Conservation (phyloP, 2,113 vertebrate species). For the Protobothrops mucrosquamatus region DNA sequence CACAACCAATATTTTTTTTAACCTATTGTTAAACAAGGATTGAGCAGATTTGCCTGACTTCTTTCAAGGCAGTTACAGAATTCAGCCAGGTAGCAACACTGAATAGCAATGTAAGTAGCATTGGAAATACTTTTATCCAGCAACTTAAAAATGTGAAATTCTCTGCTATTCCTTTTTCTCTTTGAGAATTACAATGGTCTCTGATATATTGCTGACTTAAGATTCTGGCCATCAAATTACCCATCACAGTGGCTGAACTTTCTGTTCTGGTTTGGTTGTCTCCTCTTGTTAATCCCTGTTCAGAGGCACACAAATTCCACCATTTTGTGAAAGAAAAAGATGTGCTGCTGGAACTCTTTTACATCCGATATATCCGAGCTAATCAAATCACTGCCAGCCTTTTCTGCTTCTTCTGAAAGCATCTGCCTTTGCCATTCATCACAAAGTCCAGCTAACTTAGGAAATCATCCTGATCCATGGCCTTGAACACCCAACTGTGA, state of each 20-base stretch:
- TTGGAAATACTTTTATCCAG: neutral
- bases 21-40: neutral
- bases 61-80: neutral
- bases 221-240: rapidly evolving
- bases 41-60: neutral
- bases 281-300: neutral
- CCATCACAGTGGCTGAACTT: neutral
- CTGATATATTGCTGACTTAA: rapidly evolving
- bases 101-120: neutral
- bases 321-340: neutral
- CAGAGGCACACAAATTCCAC: neutral
- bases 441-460: constrained; percentile 36
- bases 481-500: constrained; percentile 34
- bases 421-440: constrained; percentile 56
- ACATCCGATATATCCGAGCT: constrained; percentile 46
- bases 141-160: neutral
- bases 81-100: neutral
- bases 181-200: rapidly evolving
- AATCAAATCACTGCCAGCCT: constrained; percentile 55
- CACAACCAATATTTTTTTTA: neutral
- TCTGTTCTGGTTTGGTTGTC: neutral
- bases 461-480: constrained; percentile 51
- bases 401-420: constrained; percentile 51
- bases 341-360: constrained; percentile 30
- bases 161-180: neutral